These are phyloP conservation scores for Cremastinae sp. DNA, from an alignment of 2,888 invertebrate genomes.

Conservation along the genomic window DNA sequence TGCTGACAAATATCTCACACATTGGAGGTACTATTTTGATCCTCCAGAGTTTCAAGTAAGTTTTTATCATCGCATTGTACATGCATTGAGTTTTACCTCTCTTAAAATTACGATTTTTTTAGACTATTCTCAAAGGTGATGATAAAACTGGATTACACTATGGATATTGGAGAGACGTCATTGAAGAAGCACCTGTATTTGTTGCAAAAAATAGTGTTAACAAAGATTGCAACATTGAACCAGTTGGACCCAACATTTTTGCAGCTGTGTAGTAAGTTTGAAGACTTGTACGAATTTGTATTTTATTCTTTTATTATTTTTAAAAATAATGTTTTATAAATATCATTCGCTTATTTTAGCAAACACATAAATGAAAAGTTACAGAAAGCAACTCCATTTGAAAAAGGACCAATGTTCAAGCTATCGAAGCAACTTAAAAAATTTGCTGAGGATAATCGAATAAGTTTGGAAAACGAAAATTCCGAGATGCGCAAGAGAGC, in stretches of 20 bases:
- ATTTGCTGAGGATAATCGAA: constrained; percentile 84
- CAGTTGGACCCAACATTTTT: constrained; percentile 90
- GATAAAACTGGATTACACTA: constrained; percentile 89
- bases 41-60: constrained; percentile 94
- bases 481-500: constrained; percentile 84
- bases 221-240: constrained; percentile 86
- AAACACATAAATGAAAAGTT: constrained; percentile 81
- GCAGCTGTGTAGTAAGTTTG: constrained; percentile 86
- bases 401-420: constrained; percentile 82
- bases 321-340: constrained; percentile 2
- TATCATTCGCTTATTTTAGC: constrained; percentile 78
- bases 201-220: constrained; percentile 88
- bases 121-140: constrained; percentile 87
- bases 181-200: constrained; percentile 87
- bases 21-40: constrained; percentile 96
- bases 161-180: constrained; percentile 94
- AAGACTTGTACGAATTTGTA: not conserved
- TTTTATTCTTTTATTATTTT: not conserved
- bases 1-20: constrained; percentile 86
- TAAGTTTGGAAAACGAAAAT: constrained; percentile 83
- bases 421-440: constrained; percentile 84
- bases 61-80: constrained; percentile 4
- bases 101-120: constrained; percentile 65
- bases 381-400: constrained; percentile 84
- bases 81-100: not conserved